Evolutionary conservation across 1,140 invertebrate species (phyloP).

Genomic region (Colletes latitarsis): DNA sequence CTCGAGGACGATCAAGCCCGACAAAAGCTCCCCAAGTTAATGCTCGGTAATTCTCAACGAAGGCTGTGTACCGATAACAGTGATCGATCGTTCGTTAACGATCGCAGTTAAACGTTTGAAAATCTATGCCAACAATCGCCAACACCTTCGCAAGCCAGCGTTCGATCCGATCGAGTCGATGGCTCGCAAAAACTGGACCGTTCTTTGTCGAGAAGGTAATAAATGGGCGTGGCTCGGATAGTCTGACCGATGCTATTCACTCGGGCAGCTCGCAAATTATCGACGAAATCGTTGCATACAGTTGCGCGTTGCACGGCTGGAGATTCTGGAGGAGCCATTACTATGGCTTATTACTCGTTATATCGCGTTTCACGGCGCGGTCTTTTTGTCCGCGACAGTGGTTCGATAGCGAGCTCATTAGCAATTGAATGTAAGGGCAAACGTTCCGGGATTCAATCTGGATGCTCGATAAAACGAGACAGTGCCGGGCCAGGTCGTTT

Average conservation of each 20-base stretch:
- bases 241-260: constrained; percentile 22
- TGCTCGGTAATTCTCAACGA: constrained; percentile 38
- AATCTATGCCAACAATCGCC: not conserved
- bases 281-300: constrained; percentile 34
- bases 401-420: constrained; percentile 6
- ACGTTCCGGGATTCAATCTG: constrained; percentile 18
- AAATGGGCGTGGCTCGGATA: constrained; percentile 37
- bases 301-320: constrained; percentile 18
- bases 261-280: constrained; percentile 31
- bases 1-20: constrained; percentile 10
- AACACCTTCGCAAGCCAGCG: not conserved
- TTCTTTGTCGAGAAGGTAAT: constrained; percentile 20
- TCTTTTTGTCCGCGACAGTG: not conserved
- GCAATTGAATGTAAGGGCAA: constrained; percentile 39
- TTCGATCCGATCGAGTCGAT: constrained; percentile 23
- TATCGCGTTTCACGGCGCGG: constrained; percentile 22
- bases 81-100: constrained; percentile 57
- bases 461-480: constrained; percentile 1
- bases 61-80: constrained; percentile 35
- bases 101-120: not conserved
- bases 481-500: too few species aligned
- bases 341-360: constrained; percentile 34
- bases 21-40: constrained; percentile 22
- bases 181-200: not conserved
- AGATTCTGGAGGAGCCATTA: constrained; percentile 32